These are phyloP conservation scores for Plecotus auritus DNA, from an alignment of 2,113 vertebrate species.

Conservation along the genomic window DNA sequence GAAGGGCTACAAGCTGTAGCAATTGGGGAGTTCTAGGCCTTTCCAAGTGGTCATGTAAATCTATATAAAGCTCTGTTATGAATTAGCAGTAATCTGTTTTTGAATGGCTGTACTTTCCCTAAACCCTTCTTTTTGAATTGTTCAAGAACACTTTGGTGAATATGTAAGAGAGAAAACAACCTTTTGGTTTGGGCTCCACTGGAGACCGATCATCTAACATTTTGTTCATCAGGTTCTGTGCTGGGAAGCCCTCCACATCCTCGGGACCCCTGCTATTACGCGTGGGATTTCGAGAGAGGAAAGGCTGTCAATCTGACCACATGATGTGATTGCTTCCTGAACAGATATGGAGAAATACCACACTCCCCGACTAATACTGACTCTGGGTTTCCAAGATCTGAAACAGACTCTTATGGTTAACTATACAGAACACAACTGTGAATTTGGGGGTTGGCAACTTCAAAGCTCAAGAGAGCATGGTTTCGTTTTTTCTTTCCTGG, in stretches of 20 bases:
- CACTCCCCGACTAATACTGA: background rate
- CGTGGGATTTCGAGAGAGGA: background rate
- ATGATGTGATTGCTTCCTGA: slow-evolving; percentile 35
- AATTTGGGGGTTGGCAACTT: slow-evolving; percentile 48
- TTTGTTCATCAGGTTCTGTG: background rate
- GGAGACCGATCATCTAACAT: background rate
- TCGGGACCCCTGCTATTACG: background rate
- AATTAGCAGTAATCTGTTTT: slow-evolving; percentile 39
- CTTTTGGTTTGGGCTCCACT: background rate
- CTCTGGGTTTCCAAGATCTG: slow-evolving; percentile 45
- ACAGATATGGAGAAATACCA: slow-evolving; percentile 26
- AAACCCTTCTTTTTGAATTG: background rate
- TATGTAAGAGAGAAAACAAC: background rate
- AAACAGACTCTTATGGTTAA: slow-evolving; percentile 56
- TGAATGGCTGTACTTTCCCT: background rate
- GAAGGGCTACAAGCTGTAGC: background rate
- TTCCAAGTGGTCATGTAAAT: background rate
- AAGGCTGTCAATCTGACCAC: slow-evolving; percentile 18
- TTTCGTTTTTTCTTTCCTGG: slow-evolving; percentile 48
- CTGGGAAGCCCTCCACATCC: background rate
- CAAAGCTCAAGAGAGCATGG: slow-evolving; percentile 45
- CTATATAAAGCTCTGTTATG: slow-evolving; percentile 22
- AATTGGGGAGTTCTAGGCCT: slow-evolving; percentile 12
- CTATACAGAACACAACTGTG: slow-evolving; percentile 45
- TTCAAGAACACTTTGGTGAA: background rate